Percentiles rank a stretch among this genome's conserved stretches.
Conservation (phyloP, 2,888 invertebrate genomes). For the Drosophila siamana region DNA sequence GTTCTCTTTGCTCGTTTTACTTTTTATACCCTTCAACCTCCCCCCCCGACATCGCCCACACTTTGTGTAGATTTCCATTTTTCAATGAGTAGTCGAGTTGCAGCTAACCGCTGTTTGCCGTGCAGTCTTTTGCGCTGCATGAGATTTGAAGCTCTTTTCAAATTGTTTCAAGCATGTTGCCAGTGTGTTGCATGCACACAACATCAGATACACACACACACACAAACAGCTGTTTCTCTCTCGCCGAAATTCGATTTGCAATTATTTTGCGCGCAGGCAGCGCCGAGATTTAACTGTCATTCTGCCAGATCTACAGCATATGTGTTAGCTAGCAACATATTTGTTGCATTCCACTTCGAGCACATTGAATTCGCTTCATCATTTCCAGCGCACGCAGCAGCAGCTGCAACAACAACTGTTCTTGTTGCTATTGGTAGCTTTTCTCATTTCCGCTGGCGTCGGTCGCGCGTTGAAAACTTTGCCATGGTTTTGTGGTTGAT, state of each 20-base stretch:
- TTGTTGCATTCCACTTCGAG: slow-evolving; percentile 12
- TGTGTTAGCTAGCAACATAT: slow-evolving; percentile 6
- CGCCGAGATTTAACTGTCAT: slow-evolving; percentile 34
- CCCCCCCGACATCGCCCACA: neutral
- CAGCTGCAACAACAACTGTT: neutral
- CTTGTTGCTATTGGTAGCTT: slow-evolving; percentile 45
- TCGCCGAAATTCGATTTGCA: slow-evolving; percentile 53
- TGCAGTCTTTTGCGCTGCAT: slow-evolving; percentile 1
- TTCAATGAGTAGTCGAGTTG: slow-evolving; percentile 22
- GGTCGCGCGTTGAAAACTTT: slow-evolving; percentile 48
- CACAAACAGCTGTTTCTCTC: neutral
- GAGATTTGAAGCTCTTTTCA: slow-evolving; percentile 23
- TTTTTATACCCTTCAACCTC: too few relatives aligned
- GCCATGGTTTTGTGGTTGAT: slow-evolving; percentile 62
- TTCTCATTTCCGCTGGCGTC: slow-evolving; percentile 70
- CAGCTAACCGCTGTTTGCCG: slow-evolving; percentile 6
- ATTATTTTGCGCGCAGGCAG: slow-evolving; percentile 37
- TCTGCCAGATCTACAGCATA: slow-evolving; percentile 15
- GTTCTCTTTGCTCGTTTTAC: too few relatives aligned
- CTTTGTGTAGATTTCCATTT: slow-evolving; percentile 4
- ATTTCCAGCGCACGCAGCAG: slow-evolving; percentile 49
- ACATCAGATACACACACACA: slow-evolving; percentile 13
- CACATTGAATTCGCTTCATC: slow-evolving; percentile 59
- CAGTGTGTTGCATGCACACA: slow-evolving; percentile 4
- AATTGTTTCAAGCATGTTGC: slow-evolving; percentile 34